These are phyloP conservation scores for Mythimna ferrago DNA, from an alignment of 2,888 invertebrate genomes.

Conservation along the genomic window DNA sequence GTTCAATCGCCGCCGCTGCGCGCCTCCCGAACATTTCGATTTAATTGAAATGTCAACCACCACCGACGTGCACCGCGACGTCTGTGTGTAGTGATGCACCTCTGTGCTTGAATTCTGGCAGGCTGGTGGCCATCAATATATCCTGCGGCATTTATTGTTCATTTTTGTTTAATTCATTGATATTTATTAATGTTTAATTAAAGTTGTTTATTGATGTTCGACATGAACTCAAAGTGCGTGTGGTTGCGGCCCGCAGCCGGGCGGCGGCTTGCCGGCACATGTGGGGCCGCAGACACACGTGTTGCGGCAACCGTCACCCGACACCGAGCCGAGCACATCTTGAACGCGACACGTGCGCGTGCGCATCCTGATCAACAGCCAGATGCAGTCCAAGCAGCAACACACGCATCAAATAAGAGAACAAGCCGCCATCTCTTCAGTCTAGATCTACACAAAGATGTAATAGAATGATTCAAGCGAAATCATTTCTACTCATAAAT, in stretches of 20 bases:
- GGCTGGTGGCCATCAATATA: not conserved
- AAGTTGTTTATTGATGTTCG: not conserved
- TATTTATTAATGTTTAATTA: not conserved
- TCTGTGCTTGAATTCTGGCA: not conserved
- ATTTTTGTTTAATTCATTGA: not conserved
- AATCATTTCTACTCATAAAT: not conserved
- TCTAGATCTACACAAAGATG: not conserved
- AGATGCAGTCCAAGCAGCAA: not conserved
- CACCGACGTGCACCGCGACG: not conserved
- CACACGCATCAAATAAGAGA: not conserved
- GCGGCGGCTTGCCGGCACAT: not conserved
- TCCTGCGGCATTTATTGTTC: not conserved
- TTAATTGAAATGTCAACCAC: slow-evolving; percentile 28
- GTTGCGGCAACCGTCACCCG: slow-evolving; percentile 14
- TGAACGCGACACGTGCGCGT: slow-evolving; percentile 7
- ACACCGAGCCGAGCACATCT: not conserved
- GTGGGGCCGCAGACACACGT: slow-evolving; percentile 14
- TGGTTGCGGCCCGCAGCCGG: not conserved
- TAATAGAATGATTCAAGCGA: not conserved
- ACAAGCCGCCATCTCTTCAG: not conserved
- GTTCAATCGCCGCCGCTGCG: not conserved
- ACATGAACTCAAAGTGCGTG: not conserved
- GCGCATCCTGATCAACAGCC: not conserved
- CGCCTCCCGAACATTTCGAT: slow-evolving; percentile 7
- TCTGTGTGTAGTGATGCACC: not conserved